A percentile compares a stretch with the other conserved stretches of the same genome.
phyloP scores from a whole-genome alignment of 2,888 invertebrate genomes.

The Mythimna impura region DNA sequence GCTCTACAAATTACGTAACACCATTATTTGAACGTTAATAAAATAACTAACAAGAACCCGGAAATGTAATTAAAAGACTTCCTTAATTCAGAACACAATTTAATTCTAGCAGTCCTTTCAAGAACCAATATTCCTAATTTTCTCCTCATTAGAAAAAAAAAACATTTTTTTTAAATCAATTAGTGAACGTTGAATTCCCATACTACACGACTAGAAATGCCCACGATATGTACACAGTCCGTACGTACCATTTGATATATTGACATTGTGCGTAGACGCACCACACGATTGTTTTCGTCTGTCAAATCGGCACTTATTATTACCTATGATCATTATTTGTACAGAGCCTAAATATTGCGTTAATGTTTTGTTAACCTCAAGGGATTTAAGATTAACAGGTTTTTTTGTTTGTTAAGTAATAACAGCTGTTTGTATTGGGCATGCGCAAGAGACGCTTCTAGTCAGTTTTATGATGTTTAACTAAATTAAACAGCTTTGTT shows the following conservation, averaged over 20 bases:
- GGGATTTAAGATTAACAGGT: conserved; percentile 83
- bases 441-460: conserved; percentile 72
- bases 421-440: conserved; percentile 81
- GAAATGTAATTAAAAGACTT: not conserved
- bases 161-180: not conserved
- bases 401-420: conserved; percentile 86
- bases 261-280: conserved; percentile 78
- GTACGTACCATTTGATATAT: conserved; percentile 75
- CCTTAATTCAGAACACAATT: not conserved
- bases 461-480: conserved; percentile 54
- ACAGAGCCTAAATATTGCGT: conserved; percentile 84
- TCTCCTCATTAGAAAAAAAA: not conserved
- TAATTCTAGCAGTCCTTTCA: not conserved
- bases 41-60: not conserved
- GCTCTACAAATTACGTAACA: too few relatives aligned
- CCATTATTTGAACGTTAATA: too few relatives aligned
- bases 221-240: conserved; percentile 62
- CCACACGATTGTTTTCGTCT: conserved; percentile 79
- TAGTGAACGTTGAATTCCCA: conserved; percentile 46
- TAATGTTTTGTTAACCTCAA: conserved; percentile 88
- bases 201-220: conserved; percentile 53
- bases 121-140: not conserved
- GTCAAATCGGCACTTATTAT: conserved; percentile 86
- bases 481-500: conserved; percentile 49
- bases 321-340: conserved; percentile 77